Evolutionary conservation across 2,797 vertebrate genomes (phyloP).

Genomic region (Notolabrus celidotus): DNA sequence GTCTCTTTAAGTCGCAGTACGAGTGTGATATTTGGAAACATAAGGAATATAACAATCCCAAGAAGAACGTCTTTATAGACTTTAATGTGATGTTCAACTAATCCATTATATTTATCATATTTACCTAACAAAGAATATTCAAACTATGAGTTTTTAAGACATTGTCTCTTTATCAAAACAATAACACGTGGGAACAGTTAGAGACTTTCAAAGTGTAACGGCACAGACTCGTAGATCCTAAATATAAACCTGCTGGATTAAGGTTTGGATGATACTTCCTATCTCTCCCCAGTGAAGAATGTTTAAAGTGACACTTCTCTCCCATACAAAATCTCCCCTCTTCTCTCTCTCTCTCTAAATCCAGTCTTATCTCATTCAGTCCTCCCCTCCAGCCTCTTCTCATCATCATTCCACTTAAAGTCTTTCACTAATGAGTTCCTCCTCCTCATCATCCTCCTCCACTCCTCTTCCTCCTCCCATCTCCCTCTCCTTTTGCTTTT

Average conservation of each 20-base stretch:
- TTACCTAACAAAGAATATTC: no score
- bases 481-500: conserved; percentile 38
- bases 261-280: conserved; percentile 51
- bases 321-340: conserved; percentile 54
- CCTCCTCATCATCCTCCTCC: conserved; percentile 34
- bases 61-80: no score
- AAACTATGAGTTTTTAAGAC: no score
- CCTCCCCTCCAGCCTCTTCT: conserved; percentile 76
- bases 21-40: no score
- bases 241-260: conserved; percentile 68
- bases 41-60: no score
- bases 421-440: conserved; percentile 76
- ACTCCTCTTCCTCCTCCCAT: background rate
- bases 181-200: background rate
- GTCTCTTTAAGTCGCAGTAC: no score
- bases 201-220: background rate
- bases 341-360: conserved; percentile 53
- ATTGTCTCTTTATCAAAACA: no score
- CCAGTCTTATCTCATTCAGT: conserved; percentile 74
- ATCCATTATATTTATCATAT: background rate
- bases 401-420: conserved; percentile 81
- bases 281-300: conserved; percentile 48
- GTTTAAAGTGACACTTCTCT: conserved; percentile 70
- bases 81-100: background rate
- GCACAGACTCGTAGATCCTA: conserved; percentile 39